A percentile compares a stretch with the other conserved stretches of the same genome.
These are phyloP conservation scores for Cyrtonyx montezumae DNA, from an alignment of 2,113 vertebrate species.

Conservation along the genomic window DNA sequence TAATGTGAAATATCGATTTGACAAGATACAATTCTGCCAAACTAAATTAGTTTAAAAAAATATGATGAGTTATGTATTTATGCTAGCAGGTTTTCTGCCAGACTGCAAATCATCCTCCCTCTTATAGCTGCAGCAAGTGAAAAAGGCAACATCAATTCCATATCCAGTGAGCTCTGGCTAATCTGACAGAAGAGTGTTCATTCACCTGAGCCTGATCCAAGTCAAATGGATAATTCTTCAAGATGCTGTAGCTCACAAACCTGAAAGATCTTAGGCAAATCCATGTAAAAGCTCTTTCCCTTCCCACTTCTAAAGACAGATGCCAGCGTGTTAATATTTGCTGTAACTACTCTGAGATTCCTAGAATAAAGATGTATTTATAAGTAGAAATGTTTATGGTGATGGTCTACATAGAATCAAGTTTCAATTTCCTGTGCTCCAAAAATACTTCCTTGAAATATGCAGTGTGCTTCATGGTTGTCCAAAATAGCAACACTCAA, in stretches of 20 bases:
- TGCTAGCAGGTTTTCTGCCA: background rate
- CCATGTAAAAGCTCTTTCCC: background rate
- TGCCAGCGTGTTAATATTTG: background rate
- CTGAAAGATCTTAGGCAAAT: background rate
- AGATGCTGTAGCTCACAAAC: background rate
- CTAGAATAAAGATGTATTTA: slow-evolving; percentile 24
- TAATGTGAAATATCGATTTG: background rate
- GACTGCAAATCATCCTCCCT: background rate
- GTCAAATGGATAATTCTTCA: background rate
- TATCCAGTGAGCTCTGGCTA: rapidly evolving
- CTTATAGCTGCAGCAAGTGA: background rate
- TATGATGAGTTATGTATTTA: slow-evolving; percentile 6
- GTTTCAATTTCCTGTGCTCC: slow-evolving; percentile 50
- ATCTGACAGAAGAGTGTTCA: background rate
- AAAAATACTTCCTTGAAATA: slow-evolving; percentile 53
- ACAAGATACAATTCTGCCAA: slow-evolving; percentile 32
- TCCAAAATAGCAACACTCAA: slow-evolving; percentile 57
- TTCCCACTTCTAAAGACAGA: background rate
- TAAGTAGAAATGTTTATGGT: slow-evolving; percentile 31
- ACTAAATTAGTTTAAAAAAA: background rate
- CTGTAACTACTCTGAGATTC: background rate
- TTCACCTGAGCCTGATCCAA: background rate
- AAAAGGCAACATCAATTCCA: background rate
- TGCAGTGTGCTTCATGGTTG: slow-evolving; percentile 8
- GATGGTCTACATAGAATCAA: slow-evolving; percentile 9